phyloP scores from a whole-genome alignment of 2,113 vertebrate species.

The Otolemur garnettii region DNA sequence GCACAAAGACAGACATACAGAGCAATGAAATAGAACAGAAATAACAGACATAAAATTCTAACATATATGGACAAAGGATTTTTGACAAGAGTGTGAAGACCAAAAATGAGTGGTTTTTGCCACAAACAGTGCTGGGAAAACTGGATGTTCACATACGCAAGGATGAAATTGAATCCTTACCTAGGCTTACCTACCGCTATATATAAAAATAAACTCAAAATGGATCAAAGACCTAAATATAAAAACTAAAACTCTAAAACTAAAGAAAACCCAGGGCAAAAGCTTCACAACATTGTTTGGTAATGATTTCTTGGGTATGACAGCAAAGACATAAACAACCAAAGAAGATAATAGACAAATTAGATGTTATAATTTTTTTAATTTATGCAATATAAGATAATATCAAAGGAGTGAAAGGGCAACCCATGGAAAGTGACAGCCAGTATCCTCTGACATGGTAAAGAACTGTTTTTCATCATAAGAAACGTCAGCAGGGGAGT shows the following conservation, averaged over 20 bases:
- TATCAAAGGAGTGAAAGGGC: neutral
- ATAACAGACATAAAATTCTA: neutral
- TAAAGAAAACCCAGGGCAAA: neutral
- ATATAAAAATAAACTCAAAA: neutral
- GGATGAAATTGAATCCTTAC: neutral
- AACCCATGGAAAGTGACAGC: neutral
- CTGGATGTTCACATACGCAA: neutral
- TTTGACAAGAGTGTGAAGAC: neutral
- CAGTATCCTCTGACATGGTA: neutral
- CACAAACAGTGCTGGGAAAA: neutral
- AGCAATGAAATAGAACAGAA: neutral
- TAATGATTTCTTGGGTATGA: neutral
- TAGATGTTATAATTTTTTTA: neutral
- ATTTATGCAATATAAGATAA: neutral
- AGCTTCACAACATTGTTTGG: neutral
- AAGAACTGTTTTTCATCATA: neutral
- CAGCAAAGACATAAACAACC: neutral
- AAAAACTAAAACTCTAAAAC: neutral
- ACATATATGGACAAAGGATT: neutral
- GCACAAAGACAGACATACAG: neutral
- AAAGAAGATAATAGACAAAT: neutral
- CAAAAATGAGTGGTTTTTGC: neutral
- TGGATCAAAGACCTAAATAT: neutral
- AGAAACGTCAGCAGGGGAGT: neutral
- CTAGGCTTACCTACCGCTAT: neutral